phyloP scores from a whole-genome alignment of 2,113 vertebrate species.

The Oenanthe oenanthe region DNA sequence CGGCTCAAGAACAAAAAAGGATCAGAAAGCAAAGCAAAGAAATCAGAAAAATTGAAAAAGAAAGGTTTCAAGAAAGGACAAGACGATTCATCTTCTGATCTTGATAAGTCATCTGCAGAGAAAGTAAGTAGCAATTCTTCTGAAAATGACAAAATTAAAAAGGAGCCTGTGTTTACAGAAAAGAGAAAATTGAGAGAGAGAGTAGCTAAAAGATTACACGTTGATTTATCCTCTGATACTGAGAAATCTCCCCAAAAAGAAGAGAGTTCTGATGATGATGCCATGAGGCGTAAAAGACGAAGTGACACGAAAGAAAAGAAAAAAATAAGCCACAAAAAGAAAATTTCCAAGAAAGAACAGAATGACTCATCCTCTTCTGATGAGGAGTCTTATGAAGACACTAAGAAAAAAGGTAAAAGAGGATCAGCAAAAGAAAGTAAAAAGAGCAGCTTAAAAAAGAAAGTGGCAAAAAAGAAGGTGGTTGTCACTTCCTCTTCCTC shows the following conservation, averaged over 20 bases:
- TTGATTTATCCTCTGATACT: slow-evolving; percentile 70
- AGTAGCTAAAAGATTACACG: slow-evolving; percentile 23
- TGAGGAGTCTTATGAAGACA: slow-evolving; percentile 71
- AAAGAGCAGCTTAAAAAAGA: slow-evolving; percentile 69
- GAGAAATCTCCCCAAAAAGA: slow-evolving; percentile 71
- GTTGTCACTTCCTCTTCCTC: slow-evolving; percentile 77
- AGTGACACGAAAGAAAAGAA: slow-evolving; percentile 69
- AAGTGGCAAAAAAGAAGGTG: slow-evolving; percentile 67
- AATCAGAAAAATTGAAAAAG: slow-evolving; percentile 60
- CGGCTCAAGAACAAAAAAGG: slow-evolving; percentile 20
- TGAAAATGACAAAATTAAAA: slow-evolving; percentile 68
- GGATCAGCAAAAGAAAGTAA: slow-evolving; percentile 66
- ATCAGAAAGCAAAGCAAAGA: slow-evolving; percentile 40
- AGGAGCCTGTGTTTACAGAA: background rate
- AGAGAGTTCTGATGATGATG: slow-evolving; percentile 67
- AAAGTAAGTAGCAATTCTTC: slow-evolving; percentile 69
- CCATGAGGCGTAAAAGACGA: slow-evolving; percentile 26
- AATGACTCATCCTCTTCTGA: slow-evolving; percentile 76
- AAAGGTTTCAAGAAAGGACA: slow-evolving; percentile 64
- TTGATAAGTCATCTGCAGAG: slow-evolving; percentile 53
- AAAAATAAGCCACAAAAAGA: slow-evolving; percentile 73
- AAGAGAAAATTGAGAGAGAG: slow-evolving; percentile 64
- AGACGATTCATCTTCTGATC: slow-evolving; percentile 55
- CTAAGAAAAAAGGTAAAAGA: slow-evolving; percentile 71
- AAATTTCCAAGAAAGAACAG: slow-evolving; percentile 57